Percentiles rank a stretch among this genome's conserved stretches.
These are phyloP conservation scores for Dioctria rufipes DNA, from an alignment of 2,888 invertebrate genomes.

Conservation along the genomic window DNA sequence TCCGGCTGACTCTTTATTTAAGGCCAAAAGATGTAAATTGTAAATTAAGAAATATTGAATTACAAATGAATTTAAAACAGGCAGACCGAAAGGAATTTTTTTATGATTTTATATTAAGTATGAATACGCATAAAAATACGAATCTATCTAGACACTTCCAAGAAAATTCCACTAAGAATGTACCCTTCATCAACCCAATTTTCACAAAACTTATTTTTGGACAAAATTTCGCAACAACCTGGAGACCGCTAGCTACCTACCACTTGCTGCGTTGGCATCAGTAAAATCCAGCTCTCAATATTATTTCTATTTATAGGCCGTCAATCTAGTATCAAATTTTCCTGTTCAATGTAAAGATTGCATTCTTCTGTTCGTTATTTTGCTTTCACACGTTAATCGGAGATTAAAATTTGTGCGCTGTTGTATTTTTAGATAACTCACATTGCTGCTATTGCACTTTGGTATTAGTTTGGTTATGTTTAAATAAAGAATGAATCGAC, in stretches of 20 bases:
- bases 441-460: conserved; percentile 19
- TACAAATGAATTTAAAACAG: no score
- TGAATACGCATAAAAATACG: no score
- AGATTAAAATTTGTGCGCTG: conserved; percentile 17
- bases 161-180: no score
- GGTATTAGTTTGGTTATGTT: not conserved
- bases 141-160: no score
- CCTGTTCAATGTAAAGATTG: conserved; percentile 20
- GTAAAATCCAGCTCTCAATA: conserved; percentile 24
- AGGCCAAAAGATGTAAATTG: no score
- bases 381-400: conserved; percentile 29
- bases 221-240: conserved; percentile 45
- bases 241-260: conserved; percentile 8
- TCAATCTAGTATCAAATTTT: conserved; percentile 18
- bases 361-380: not conserved
- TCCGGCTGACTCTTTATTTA: no score
- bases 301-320: conserved; percentile 26
- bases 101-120: no score
- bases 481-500: not conserved
- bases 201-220: conserved; percentile 27
- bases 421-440: conserved; percentile 44
- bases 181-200: conserved; percentile 14
- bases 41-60: no score
- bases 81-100: no score
- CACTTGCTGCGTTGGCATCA: conserved; percentile 16